Conservation (phyloP, 2,797 vertebrate genomes). For the Danio kyathit region DNA sequence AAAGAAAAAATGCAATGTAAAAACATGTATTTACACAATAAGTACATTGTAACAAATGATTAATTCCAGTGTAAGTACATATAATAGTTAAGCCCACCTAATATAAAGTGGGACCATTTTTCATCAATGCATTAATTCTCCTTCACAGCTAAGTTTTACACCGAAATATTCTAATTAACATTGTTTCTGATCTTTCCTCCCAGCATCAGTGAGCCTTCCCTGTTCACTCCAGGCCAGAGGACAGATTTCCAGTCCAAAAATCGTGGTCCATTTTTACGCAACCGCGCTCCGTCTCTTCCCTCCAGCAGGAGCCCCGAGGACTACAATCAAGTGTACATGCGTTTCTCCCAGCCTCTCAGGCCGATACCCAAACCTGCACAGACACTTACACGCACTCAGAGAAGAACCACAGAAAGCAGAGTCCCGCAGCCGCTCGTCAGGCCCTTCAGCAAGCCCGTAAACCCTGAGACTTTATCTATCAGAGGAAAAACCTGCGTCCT, state of each 20-base stretch:
- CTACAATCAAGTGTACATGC: slow-evolving; percentile 68
- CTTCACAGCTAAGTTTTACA: too few relatives aligned
- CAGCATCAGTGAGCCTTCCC: slow-evolving; percentile 73
- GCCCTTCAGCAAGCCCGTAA: slow-evolving; percentile 17
- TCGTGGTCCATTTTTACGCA: slow-evolving; percentile 52
- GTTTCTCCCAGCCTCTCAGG: slow-evolving; percentile 76
- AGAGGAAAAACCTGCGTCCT: slow-evolving; percentile 73
- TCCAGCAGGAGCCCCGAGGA: slow-evolving; percentile 49
- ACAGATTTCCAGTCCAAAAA: slow-evolving; percentile 46
- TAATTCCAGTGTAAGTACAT: too few relatives aligned
- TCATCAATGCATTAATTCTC: too few relatives aligned
- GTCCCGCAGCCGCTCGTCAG: slow-evolving; percentile 46
- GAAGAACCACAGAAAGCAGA: slow-evolving; percentile 21
- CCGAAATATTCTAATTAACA: background rate
- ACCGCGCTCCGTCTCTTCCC: slow-evolving; percentile 32
- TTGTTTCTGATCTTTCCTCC: background rate
- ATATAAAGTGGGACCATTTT: too few relatives aligned
- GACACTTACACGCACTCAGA: slow-evolving; percentile 43
- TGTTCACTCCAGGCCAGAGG: slow-evolving; percentile 60
- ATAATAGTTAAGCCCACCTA: too few relatives aligned
- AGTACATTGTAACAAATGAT: too few relatives aligned
- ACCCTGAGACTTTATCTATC: slow-evolving; percentile 70
- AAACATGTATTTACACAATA: too few relatives aligned
- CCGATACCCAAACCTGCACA: slow-evolving; percentile 63
- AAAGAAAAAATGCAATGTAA: too few relatives aligned